These are phyloP conservation scores for Macrocentrus cingulum DNA, from an alignment of 1,140 invertebrate genomes.

Conservation along the genomic window DNA sequence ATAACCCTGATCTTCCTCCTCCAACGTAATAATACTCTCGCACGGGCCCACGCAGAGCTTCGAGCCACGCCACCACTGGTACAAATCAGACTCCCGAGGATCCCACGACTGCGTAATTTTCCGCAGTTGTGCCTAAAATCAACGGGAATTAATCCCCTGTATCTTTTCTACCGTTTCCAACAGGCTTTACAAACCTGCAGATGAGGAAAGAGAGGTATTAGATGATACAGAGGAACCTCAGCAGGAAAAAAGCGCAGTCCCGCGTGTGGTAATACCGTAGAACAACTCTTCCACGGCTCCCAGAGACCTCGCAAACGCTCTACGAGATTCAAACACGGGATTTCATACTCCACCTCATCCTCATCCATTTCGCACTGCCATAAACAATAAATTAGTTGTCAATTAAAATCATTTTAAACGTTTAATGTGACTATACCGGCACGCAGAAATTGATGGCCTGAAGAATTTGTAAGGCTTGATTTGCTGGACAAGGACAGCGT, in stretches of 20 bases:
- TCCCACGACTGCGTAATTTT: constrained; percentile 63
- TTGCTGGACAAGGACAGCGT: constrained; percentile 73
- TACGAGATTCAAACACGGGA: constrained; percentile 77
- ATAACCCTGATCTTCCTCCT: constrained; percentile 65
- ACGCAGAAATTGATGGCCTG: constrained; percentile 74
- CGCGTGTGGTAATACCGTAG: constrained; percentile 65
- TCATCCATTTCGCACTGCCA: constrained; percentile 73
- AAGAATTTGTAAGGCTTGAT: constrained; percentile 69
- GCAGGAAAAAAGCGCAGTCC: constrained; percentile 67
- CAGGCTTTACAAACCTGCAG: constrained; percentile 70
- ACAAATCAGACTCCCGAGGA: constrained; percentile 68
- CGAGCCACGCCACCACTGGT: constrained; percentile 80
- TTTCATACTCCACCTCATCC: constrained; percentile 76
- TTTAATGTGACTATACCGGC: constrained; percentile 54
- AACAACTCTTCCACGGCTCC: constrained; percentile 66
- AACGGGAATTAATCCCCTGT: too few species aligned
- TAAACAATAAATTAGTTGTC: constrained; percentile 15
- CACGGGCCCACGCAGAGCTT: constrained; percentile 73
- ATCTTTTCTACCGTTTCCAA: too few species aligned
- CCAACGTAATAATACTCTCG: constrained; percentile 73
- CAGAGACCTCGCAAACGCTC: constrained; percentile 75
- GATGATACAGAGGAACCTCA: constrained; percentile 63
- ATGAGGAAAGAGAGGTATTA: constrained; percentile 71
- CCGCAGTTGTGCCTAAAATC: constrained; percentile 61
- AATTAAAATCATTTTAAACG: too few species aligned